Evolutionary conservation across 1,140 invertebrate genomes (phyloP).

Genomic region (Leptinotarsa undecemlineata): DNA sequence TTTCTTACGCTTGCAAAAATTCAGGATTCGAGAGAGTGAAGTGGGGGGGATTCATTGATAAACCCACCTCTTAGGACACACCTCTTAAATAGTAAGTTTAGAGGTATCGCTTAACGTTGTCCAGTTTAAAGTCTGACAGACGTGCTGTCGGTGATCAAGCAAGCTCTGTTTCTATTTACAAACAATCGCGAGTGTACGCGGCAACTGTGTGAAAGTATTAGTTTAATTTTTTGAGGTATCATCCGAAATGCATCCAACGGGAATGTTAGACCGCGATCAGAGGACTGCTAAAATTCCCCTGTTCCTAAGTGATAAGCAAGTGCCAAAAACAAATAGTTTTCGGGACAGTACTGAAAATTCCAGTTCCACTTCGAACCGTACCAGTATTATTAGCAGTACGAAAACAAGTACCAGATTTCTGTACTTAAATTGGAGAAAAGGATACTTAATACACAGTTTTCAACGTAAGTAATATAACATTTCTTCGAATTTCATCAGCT

Average conservation of each 20-base stretch:
- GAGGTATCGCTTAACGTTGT: conserved; percentile 26
- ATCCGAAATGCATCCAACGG: conserved; percentile 33
- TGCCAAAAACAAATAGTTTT: conserved; percentile 24
- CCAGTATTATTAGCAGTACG: conserved; percentile 9
- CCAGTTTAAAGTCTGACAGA: conserved; percentile 39
- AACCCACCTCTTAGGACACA: conserved; percentile 32
- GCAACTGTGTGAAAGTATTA: conserved; percentile 17
- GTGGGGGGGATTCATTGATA: conserved; percentile 28
- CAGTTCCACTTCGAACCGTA: conserved; percentile 9
- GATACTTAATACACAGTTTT: conserved; percentile 36
- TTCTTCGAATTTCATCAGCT: background rate
- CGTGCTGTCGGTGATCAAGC: conserved; percentile 31
- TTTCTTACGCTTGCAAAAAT: conserved; percentile 12
- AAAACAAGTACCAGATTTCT: conserved; percentile 31
- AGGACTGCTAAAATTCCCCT: conserved; percentile 43
- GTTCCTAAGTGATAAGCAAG: conserved; percentile 25
- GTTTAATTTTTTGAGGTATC: conserved; percentile 13
- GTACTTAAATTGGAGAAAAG: conserved; percentile 29
- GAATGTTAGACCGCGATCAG: conserved; percentile 49
- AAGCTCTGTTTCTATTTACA: conserved; percentile 30
- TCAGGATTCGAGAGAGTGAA: conserved; percentile 14
- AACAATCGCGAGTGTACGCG: conserved; percentile 27
- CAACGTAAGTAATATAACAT: conserved; percentile 37
- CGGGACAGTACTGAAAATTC: conserved; percentile 3
- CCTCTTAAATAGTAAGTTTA: conserved; percentile 36